phyloP scores from a whole-genome alignment of 64 coral and sea anemone genomes.

The Montipora cactus region DNA sequence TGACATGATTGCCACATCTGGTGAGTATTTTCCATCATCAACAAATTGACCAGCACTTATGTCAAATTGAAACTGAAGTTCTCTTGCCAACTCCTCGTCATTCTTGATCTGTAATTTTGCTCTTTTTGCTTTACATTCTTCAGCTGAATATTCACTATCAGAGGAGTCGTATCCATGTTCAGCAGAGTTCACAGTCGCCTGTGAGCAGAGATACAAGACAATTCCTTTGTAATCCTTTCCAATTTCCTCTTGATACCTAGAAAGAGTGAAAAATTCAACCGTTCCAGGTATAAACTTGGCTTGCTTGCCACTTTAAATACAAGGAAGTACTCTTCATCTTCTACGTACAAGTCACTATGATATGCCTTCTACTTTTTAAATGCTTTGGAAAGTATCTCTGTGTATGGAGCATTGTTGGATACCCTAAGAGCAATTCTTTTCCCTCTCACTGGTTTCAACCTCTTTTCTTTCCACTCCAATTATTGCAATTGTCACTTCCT shows the following conservation, averaged over 20 bases:
- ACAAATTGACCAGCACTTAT: neutral
- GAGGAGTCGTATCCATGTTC: neutral
- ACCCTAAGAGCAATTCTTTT: slow-evolving; percentile 40
- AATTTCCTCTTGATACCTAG: slow-evolving; percentile 50
- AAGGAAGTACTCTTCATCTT: slow-evolving; percentile 45
- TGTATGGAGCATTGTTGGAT: slow-evolving; percentile 1
- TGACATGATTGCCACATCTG: neutral
- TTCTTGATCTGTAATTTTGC: slow-evolving; percentile 1
- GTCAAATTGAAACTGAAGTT: neutral
- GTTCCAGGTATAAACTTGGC: slow-evolving; percentile 44
- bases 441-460: slow-evolving; percentile 30
- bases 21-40: neutral
- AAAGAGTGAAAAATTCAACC: slow-evolving; percentile 34
- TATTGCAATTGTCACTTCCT: slow-evolving; percentile 26
- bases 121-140: slow-evolving; percentile 1
- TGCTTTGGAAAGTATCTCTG: neutral
- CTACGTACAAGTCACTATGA: slow-evolving; percentile 11
- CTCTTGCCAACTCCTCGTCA: slow-evolving; percentile 11
- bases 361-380: slow-evolving; percentile 12
- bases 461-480: slow-evolving; percentile 34
- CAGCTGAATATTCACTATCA: neutral
- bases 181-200: neutral
- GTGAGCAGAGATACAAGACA: slow-evolving; percentile 18
- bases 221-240: slow-evolving; percentile 62
- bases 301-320: slow-evolving; percentile 44